Evolutionary conservation across 2,797 vertebrate species (phyloP).

Genomic region (Sphenopsis melanotis): DNA sequence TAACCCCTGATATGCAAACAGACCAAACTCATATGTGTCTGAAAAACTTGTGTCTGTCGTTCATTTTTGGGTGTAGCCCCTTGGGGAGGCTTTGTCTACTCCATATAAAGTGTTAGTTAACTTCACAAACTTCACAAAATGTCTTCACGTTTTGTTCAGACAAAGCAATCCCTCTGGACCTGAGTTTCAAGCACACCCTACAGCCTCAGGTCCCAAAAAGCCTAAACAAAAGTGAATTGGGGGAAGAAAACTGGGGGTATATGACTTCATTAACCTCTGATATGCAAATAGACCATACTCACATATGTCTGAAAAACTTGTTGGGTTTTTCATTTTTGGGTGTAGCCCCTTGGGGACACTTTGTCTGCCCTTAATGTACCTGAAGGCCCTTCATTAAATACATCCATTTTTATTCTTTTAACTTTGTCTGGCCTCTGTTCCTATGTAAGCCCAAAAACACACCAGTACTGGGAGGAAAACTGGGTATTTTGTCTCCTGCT

Average conservation of each 20-base stretch:
- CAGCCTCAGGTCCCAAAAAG: background rate
- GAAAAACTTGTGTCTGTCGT: too few relatives aligned
- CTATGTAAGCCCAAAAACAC: background rate
- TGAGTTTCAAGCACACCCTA: too few relatives aligned
- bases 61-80: too few relatives aligned
- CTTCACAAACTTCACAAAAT: too few relatives aligned
- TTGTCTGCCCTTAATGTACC: background rate
- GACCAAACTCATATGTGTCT: too few relatives aligned
- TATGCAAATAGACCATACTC: background rate
- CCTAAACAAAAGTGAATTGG: too few relatives aligned
- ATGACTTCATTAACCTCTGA: background rate
- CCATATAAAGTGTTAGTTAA: too few relatives aligned
- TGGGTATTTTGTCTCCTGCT: rapidly evolving
- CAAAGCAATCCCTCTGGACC: too few relatives aligned
- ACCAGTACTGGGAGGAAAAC: background rate
- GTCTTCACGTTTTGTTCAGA: too few relatives aligned
- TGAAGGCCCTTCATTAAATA: background rate
- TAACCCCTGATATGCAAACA: too few relatives aligned
- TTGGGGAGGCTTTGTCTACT: too few relatives aligned
- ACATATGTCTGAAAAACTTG: background rate
- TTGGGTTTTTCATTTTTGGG: too few relatives aligned
- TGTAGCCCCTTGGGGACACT: background rate
- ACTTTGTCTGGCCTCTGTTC: background rate
- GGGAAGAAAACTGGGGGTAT: background rate
- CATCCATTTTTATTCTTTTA: background rate